Base-by-base conservation (phyloP, 2,113 vertebrate genomes). In the Paratilapia polleni region DNA sequence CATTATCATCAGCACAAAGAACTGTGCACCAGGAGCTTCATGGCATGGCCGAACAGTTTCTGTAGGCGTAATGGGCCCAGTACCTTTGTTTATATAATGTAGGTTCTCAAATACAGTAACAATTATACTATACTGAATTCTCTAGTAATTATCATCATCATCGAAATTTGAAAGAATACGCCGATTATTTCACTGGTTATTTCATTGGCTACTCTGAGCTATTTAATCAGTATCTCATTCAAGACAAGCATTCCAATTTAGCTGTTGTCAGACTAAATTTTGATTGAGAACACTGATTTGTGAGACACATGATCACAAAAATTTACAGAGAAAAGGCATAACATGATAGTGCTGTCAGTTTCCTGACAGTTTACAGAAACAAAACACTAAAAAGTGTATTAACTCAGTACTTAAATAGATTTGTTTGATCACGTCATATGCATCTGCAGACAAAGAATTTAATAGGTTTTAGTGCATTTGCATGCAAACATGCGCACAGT, bases 401-500 rank as follows among this genome's bases (percentile, higher is more conserved):
- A 73, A 77, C 7, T 70, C 59, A 36, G 3, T 47, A 54, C 22
- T 80, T 70, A 24, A 62, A 63, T 58, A 84, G 13, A 83, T 78
- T 78, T 68, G 43, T 81, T 76, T 43, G 47, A 22, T 36, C 73
- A 34, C 1, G 60, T 54, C 2, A 60, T 57, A 8, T 28, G 14
- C 34, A 64, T 59, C 34, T 63, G 28, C 22, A 62, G 12, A 74
- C 38, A 58, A 56, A 26, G 10, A 26, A 68, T 81, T n/a, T 79
- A 54, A 84, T 70, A 82, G 58, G 38, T 17, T 78, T 63, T 43
- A 9, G 34, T 58, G n/a, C 34, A 63, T 83, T n/a, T 49, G 34
- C 28, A 81, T 87, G 81, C 81, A 73, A 74, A 47, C 61, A 60
- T 22, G 38, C 54, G 77, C 4, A 17, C 22, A 47, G 47, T n/a